Percentiles rank a stretch among this genome's conserved stretches.
phyloP scores from a whole-genome alignment of 2,888 invertebrate genomes.

The Eupsilia transversa region DNA sequence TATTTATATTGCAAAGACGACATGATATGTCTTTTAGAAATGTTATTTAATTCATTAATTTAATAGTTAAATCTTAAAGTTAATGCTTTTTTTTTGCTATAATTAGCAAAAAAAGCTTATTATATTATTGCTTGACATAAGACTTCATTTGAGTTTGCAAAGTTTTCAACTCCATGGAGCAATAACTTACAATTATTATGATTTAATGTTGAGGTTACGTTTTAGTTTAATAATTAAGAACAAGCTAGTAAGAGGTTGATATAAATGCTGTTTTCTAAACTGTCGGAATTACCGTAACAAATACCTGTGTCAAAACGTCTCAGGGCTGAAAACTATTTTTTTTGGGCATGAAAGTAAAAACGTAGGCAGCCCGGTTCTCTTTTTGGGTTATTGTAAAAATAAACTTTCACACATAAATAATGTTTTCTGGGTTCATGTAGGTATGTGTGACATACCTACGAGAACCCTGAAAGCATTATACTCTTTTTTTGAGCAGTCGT shows the following conservation, averaged over 20 bases:
- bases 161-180: constrained; percentile 24
- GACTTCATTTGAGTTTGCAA: constrained; percentile 16
- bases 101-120: constrained; percentile 5
- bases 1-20: not conserved
- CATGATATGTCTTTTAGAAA: not conserved
- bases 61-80: no score
- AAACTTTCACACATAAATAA: not conserved
- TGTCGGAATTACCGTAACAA: not conserved
- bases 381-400: not conserved
- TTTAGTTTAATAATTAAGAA: not conserved
- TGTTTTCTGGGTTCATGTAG: no score
- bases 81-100: no score
- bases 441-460: no score
- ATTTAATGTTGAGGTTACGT: constrained; percentile 13
- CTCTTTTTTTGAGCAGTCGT: not conserved
- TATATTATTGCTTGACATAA: constrained; percentile 8
- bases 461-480: not conserved
- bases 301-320: not conserved
- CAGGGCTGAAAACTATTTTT: not conserved
- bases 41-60: not conserved
- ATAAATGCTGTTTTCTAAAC: not conserved
- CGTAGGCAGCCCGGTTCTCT: not conserved
- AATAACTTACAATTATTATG: constrained; percentile 30
- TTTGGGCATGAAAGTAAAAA: not conserved
- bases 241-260: not conserved